A percentile compares a stretch with the other conserved stretches of the same genome.
phyloP scores from a whole-genome alignment of 2,113 vertebrate genomes.

The Lamprotornis superbus region DNA sequence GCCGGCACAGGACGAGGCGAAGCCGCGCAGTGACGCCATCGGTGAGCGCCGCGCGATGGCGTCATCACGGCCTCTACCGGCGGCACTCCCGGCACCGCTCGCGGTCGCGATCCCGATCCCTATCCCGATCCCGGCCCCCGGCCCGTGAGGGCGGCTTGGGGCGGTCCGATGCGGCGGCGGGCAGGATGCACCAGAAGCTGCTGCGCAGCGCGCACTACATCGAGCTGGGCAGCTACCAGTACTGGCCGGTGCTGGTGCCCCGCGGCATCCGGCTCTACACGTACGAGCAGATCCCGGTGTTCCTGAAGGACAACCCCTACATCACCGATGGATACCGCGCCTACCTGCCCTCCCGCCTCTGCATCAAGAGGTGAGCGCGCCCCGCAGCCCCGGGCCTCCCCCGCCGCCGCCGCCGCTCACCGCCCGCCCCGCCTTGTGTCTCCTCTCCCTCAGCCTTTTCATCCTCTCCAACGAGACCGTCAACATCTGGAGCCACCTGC shows the following conservation, averaged over 20 bases:
- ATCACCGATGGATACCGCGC: conserved; percentile 97
- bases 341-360: conserved; percentile 89
- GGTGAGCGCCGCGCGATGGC: not conserved
- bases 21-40: not conserved
- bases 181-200: conserved; percentile 88
- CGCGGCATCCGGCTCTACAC: conserved; percentile 91
- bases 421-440: not conserved
- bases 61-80: not conserved
- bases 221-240: conserved; percentile 92
- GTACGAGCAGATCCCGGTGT: conserved; percentile 91
- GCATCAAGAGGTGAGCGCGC: conserved; percentile 85
- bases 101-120: no score
- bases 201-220: conserved; percentile 89
- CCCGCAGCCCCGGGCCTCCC: no score
- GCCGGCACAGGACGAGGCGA: not conserved
- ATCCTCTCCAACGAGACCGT: conserved; percentile 93
- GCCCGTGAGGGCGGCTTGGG: not conserved
- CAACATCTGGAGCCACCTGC: conserved; percentile 94
- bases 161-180: not conserved
- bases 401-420: not conserved
- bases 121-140: not conserved
- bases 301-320: conserved; percentile 92
- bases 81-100: not conserved
- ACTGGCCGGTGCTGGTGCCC: conserved; percentile 93
- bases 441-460: conserved; percentile 80